Evolutionary conservation across 2,888 invertebrate genomes (phyloP).

Genomic region (Troides helena): DNA sequence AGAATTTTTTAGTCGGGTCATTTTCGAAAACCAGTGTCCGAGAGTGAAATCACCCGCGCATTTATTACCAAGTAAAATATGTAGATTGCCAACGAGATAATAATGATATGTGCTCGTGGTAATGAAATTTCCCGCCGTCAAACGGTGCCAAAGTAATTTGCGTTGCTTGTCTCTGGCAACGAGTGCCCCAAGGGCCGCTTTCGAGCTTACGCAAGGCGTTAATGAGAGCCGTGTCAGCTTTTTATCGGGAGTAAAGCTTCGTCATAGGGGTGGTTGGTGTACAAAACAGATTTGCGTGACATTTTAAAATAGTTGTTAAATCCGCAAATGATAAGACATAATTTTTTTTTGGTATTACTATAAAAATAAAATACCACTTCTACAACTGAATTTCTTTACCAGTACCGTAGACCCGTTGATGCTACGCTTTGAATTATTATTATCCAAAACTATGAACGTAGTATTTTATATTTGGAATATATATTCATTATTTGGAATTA

Average conservation of each 20-base stretch:
- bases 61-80: constrained; percentile 79
- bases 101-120: constrained; percentile 81
- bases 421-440: no score
- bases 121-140: constrained; percentile 81
- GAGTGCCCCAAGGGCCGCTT: constrained; percentile 77
- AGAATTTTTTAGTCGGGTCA: constrained; percentile 73
- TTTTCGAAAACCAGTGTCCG: constrained; percentile 78
- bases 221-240: constrained; percentile 69
- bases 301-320: no score
- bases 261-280: constrained; percentile 37
- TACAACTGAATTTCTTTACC: no score
- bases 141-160: constrained; percentile 81
- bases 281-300: neutral
- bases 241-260: constrained; percentile 65
- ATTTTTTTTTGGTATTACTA: no score
- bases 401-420: no score
- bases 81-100: constrained; percentile 79
- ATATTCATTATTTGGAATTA: no score
- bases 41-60: constrained; percentile 79
- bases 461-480: no score
- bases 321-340: no score
- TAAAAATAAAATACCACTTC: no score
- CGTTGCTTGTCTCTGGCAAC: constrained; percentile 76
- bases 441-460: no score
- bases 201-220: constrained; percentile 77